Base-by-base conservation (phyloP, 1,140 invertebrate genomes). In the Helicoverpa zea region DNA sequence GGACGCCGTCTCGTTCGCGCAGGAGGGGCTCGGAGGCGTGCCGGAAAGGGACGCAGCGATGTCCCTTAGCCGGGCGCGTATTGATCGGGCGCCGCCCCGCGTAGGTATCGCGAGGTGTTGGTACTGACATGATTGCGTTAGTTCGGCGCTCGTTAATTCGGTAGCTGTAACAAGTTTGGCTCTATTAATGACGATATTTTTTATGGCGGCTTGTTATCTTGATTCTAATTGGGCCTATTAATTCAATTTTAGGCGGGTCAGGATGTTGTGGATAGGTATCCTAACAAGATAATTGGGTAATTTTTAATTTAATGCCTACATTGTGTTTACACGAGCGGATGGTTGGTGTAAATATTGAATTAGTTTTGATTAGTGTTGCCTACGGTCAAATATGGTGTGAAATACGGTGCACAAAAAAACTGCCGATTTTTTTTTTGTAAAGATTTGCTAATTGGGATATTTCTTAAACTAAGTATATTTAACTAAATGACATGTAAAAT, bases 131-230 rank as follows among this genome's bases (percentile, higher is more conserved):
- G 89, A 90, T 88, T 86, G 87, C 88, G 83, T 89, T 83, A 81
- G 87, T 82, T 79, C 81, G 84, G 70, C 84, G 85, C 88, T 90
- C 89, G 88, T 92, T 91, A 94, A 93, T 92, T 92, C 93, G 87
- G 92, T 94, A 94, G 92, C 92, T 64, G 82, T 87, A 88, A 92
- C 89, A 90, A 91, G 89, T 86, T 86, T 59, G 83, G 72, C 83
- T 87, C 91, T 91, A 89, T 94, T 91, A 91, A 91, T 88, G 90
- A 89, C 84, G 83, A 83, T 87, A 81, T 89, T 87, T 89, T 91
- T 90, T 89, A 86, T 81, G 81, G 83, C 81, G 85, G 84, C 82
- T 83, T 81, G 77, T 85, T 84, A 83, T 87, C 84, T 82, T 75
- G 56, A 83, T 83, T 79, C 80, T 90, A 90, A 89, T 90, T 89